Evolutionary conservation across 2,888 invertebrate species (phyloP).

Genomic region (Margaritifera margaritifera): DNA sequence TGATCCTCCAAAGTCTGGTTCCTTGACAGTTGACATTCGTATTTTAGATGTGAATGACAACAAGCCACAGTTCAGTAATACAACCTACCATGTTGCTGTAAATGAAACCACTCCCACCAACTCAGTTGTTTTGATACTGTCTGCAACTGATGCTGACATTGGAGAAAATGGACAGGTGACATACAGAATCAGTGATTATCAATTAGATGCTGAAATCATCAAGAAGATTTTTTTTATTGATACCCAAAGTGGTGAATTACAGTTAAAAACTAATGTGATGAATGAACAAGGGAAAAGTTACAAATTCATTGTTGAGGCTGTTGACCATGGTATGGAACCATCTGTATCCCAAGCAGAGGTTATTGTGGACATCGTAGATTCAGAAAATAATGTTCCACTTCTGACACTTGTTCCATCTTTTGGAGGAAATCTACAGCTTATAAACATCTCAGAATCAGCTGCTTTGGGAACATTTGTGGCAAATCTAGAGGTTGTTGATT

Average conservation of each 20-base stretch:
- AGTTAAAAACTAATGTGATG: slow-evolving; percentile 50
- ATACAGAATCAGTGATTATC: slow-evolving; percentile 69
- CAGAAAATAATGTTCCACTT: slow-evolving; percentile 92
- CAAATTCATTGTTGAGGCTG: slow-evolving; percentile 56
- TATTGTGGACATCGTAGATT: slow-evolving; percentile 79
- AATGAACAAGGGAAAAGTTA: slow-evolving; percentile 47
- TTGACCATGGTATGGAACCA: slow-evolving; percentile 55
- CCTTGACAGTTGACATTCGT: slow-evolving; percentile 33
- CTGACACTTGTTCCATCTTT: too few relatives aligned
- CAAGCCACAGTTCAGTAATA: slow-evolving; percentile 33
- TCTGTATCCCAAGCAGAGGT: slow-evolving; percentile 53
- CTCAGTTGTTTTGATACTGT: slow-evolving; percentile 74
- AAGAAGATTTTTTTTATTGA: slow-evolving; percentile 50
- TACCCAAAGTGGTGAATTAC: slow-evolving; percentile 53
- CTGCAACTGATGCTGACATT: slow-evolving; percentile 88
- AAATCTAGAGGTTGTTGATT: slow-evolving; percentile 87
- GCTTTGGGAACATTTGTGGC: slow-evolving; percentile 75
- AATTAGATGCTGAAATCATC: slow-evolving; percentile 33
- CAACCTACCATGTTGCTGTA: slow-evolving; percentile 31
- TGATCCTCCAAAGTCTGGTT: slow-evolving; percentile 36
- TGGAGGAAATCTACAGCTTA: slow-evolving; percentile 31
- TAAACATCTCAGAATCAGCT: slow-evolving; percentile 53
- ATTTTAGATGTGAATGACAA: slow-evolving; percentile 50
- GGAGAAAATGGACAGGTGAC: slow-evolving; percentile 82
- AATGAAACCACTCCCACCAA: slow-evolving; percentile 42